Percentiles rank a stretch among this genome's conserved stretches.
Conservation (phyloP, 2,113 vertebrate genomes). For the Meleagris gallopavo region DNA sequence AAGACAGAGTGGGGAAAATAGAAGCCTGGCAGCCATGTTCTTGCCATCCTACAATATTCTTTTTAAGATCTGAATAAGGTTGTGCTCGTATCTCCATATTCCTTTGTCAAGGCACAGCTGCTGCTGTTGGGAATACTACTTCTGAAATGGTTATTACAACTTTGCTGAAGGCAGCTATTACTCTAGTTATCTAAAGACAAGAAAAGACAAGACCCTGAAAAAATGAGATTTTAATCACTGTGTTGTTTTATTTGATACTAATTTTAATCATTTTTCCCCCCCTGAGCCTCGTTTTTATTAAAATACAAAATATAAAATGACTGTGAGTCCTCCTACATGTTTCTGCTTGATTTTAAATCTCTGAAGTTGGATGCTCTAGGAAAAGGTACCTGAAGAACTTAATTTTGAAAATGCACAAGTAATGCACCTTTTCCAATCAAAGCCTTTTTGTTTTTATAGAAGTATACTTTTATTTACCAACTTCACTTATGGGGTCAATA, state of each 20-base stretch:
- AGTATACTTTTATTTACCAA: not conserved
- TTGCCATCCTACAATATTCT: conserved; percentile 6
- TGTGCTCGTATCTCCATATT: conserved; percentile 50
- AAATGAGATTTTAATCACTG: conserved; percentile 62
- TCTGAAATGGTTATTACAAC: conserved; percentile 35
- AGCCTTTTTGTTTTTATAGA: not conserved
- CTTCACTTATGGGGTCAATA: fast-evolving
- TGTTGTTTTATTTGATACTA: conserved; percentile 40
- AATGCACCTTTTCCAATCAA: not conserved
- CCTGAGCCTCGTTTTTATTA: conserved; percentile 47
- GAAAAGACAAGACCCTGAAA: conserved; percentile 44
- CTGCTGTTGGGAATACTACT: conserved; percentile 62
- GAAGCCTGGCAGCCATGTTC: conserved; percentile 47
- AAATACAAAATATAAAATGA: conserved; percentile 53
- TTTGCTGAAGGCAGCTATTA: conserved; percentile 61
- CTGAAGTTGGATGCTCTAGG: not conserved
- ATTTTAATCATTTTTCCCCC: conserved; percentile 26
- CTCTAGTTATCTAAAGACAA: conserved; percentile 61
- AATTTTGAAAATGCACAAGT: not conserved
- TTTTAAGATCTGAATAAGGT: conserved; percentile 60
- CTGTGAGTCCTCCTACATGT: not conserved
- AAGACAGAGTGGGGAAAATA: not conserved
- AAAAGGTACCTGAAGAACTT: not conserved
- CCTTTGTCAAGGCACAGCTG: conserved; percentile 34
- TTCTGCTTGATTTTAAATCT: conserved; percentile 9